phyloP scores from a whole-genome alignment of 1,140 invertebrate genomes.

The Bombus balteatus region DNA sequence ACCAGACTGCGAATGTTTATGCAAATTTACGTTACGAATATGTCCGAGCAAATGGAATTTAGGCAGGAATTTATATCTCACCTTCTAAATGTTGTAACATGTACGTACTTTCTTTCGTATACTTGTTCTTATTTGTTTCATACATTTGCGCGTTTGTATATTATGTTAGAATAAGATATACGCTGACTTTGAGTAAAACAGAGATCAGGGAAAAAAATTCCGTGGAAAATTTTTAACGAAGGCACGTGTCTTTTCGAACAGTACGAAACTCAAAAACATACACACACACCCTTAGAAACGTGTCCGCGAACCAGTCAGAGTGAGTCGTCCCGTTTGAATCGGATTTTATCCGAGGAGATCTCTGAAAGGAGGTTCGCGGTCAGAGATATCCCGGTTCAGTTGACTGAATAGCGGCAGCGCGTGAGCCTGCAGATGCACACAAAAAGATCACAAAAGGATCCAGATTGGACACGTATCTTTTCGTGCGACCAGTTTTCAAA shows the following conservation, averaged over 20 bases:
- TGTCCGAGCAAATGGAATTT: neutral
- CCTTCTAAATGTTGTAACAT: neutral
- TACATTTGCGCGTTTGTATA: too few species aligned
- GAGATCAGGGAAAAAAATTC: neutral
- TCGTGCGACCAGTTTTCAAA: slow-evolving; percentile 41
- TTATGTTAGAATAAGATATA: too few species aligned
- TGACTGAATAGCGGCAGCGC: slow-evolving; percentile 48
- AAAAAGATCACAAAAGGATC: slow-evolving; percentile 58
- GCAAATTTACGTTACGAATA: neutral
- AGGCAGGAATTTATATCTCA: neutral
- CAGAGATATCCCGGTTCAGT: slow-evolving; percentile 32
- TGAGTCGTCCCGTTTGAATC: slow-evolving; percentile 40
- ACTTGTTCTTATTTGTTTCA: neutral
- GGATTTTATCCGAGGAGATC: slow-evolving; percentile 53
- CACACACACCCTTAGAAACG: neutral
- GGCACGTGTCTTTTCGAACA: neutral
- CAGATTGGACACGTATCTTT: slow-evolving; percentile 64
- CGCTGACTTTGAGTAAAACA: neutral
- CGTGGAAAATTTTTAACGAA: neutral
- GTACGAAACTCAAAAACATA: neutral
- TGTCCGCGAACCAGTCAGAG: slow-evolving; percentile 10
- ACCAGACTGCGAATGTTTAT: neutral
- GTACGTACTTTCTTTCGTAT: neutral
- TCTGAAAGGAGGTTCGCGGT: slow-evolving; percentile 44
- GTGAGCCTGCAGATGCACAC: slow-evolving; percentile 58